Evolutionary conservation across 2,797 vertebrate genomes (phyloP).

Genomic region (Gallinago stenura): DNA sequence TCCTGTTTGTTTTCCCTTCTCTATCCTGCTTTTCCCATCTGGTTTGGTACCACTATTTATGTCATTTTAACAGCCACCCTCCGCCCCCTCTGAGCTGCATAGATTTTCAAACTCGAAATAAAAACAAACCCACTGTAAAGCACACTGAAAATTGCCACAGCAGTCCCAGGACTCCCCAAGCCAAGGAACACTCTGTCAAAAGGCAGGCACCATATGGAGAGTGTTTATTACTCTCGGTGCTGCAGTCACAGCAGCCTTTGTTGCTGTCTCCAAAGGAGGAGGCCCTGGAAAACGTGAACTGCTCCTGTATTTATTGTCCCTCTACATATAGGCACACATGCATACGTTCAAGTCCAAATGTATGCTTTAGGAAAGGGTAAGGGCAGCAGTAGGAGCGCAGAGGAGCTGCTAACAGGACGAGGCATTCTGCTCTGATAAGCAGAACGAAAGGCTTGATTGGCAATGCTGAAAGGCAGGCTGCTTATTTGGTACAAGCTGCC

Average conservation of each 20-base stretch:
- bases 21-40: neutral
- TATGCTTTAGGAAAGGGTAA: neutral
- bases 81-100: neutral
- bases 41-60: neutral
- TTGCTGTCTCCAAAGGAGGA: neutral
- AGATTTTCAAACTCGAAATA: neutral
- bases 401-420: neutral
- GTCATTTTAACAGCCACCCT: neutral
- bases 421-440: constrained; percentile 1
- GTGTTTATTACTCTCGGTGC: neutral
- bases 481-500: constrained; percentile 19
- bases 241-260: neutral
- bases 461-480: constrained; percentile 12
- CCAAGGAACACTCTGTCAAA: neutral
- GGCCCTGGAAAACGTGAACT: neutral
- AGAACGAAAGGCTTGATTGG: constrained; percentile 18
- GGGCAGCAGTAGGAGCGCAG: neutral
- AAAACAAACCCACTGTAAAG: neutral
- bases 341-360: neutral
- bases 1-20: constrained; percentile 2
- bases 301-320: neutral
- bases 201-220: neutral
- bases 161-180: neutral
- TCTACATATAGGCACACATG: neutral
- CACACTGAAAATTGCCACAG: neutral